Evolutionary conservation across 2,113 vertebrate species (phyloP).

Genomic region (Capreolus pygargus): DNA sequence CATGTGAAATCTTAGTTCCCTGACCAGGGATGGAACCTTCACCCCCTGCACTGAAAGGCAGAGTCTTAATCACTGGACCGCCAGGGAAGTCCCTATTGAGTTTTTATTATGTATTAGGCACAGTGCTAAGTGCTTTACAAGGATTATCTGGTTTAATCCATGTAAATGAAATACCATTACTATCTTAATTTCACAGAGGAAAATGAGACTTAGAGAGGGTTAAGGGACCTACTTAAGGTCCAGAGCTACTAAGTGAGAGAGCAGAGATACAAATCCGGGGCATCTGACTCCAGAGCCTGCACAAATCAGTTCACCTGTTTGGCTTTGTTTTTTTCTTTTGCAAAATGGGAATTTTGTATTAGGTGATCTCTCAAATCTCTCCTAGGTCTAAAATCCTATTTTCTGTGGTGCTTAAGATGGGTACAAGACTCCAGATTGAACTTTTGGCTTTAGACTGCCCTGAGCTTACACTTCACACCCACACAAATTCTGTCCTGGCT

Average conservation of each 20-base stretch:
- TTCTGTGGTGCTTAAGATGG: neutral
- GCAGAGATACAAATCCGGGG: neutral
- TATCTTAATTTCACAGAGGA: slow-evolving; percentile 9
- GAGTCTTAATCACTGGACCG: neutral
- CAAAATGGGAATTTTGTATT: slow-evolving; percentile 6
- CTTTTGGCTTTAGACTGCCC: neutral
- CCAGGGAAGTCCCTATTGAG: neutral
- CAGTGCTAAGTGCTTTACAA: neutral
- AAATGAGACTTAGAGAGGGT: neutral
- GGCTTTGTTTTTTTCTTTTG: slow-evolving; percentile 9
- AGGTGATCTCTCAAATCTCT: neutral
- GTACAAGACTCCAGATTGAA: neutral
- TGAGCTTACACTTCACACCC: neutral
- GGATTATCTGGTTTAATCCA: slow-evolving; percentile 34
- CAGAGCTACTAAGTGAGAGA: neutral
- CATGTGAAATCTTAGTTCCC: neutral
- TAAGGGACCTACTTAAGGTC: neutral
- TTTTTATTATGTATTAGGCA: slow-evolving; percentile 16
- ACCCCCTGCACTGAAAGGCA: neutral
- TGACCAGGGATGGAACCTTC: neutral
- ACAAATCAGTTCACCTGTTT: neutral
- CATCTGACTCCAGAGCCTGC: neutral
- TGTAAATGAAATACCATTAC: neutral
- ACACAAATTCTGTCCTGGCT: neutral
- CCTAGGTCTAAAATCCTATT: neutral